Evolutionary conservation across 2,113 vertebrate species (phyloP).

Genomic region (Beaufortia kweichowensis): DNA sequence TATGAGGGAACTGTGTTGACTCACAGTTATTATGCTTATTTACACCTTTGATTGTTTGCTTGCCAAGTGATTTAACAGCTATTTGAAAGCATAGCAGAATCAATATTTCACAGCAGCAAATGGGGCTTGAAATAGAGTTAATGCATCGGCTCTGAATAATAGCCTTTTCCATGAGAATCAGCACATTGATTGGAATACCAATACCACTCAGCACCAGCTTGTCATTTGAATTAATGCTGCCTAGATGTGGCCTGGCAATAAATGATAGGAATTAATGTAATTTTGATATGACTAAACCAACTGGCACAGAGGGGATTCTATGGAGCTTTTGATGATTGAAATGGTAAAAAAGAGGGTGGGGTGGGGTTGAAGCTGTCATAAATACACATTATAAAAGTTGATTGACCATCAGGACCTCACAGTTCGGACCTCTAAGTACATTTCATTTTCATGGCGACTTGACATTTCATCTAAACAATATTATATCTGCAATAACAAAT

Average conservation of each 20-base stretch:
- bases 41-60: conserved; percentile 59
- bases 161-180: conserved; percentile 62
- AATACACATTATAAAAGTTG: conserved; percentile 71
- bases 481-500: conserved; percentile 47
- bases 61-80: conserved; percentile 62
- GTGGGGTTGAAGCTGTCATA: conserved; percentile 73
- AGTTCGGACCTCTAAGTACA: conserved; percentile 31
- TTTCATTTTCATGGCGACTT: conserved; percentile 53
- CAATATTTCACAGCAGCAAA: conserved; percentile 63
- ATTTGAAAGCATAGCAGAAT: conserved; percentile 66
- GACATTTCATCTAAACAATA: conserved; percentile 45
- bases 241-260: conserved; percentile 57
- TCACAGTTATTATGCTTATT: conserved; percentile 55
- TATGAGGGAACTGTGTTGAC: not conserved
- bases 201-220: conserved; percentile 57
- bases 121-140: conserved; percentile 54
- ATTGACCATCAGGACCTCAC: conserved; percentile 36
- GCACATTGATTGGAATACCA: conserved; percentile 73
- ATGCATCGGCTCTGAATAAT: conserved; percentile 63
- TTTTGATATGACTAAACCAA: conserved; percentile 69
- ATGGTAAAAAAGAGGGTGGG: conserved; percentile 58
- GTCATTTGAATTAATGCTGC: conserved; percentile 47
- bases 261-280: conserved; percentile 65
- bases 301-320: conserved; percentile 49
- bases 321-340: conserved; percentile 55